A percentile compares a stretch with the other conserved stretches of the same genome.
phyloP scores from a whole-genome alignment of 1,140 invertebrate genomes.

The Macrostomum lignano region DNA sequence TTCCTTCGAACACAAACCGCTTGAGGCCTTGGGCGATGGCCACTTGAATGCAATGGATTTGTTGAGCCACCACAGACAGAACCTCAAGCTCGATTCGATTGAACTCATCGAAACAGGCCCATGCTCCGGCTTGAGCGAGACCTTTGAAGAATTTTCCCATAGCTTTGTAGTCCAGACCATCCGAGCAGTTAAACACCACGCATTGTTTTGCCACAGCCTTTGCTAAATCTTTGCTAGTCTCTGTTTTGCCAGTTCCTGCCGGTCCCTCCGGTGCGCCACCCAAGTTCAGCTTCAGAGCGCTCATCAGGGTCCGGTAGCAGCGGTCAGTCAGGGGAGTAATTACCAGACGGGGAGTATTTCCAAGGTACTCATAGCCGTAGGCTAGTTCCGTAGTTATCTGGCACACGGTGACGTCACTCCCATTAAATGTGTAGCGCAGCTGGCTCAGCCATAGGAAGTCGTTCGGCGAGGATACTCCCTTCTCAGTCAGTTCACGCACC shows the following conservation, averaged over 20 bases:
- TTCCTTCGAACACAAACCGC: constrained; percentile 27
- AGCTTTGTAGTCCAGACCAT: constrained; percentile 28
- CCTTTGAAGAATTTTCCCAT: constrained; percentile 31
- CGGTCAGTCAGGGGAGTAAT: constrained; percentile 29
- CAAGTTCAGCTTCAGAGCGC: constrained; percentile 26
- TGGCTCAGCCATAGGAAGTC: constrained; percentile 28
- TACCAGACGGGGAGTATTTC: constrained; percentile 26
- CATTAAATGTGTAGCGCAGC: constrained; percentile 25
- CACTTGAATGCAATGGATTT: constrained; percentile 31
- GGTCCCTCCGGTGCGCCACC: constrained; percentile 29
- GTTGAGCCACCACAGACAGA: constrained; percentile 44
- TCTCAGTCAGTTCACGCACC: constrained; percentile 27
- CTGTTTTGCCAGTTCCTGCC: constrained; percentile 38
- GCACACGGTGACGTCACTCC: constrained; percentile 17
- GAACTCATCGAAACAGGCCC: constrained; percentile 30
- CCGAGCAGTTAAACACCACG: constrained; percentile 30
- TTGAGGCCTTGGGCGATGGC: constrained; percentile 17
- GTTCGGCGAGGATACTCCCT: constrained; percentile 14
- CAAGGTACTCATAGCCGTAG: constrained; percentile 31
- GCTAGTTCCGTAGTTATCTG: constrained; percentile 26
- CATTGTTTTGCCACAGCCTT: constrained; percentile 30
- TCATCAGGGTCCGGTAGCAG: constrained; percentile 30
- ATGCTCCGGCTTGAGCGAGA: constrained; percentile 26
- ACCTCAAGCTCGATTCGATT: constrained; percentile 53
- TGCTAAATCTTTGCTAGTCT: constrained; percentile 38